Evolutionary conservation across 2,888 invertebrate species (phyloP), one percentile per base, ranked within the genome.

Genomic region (Drosophila prolongata): DNA sequence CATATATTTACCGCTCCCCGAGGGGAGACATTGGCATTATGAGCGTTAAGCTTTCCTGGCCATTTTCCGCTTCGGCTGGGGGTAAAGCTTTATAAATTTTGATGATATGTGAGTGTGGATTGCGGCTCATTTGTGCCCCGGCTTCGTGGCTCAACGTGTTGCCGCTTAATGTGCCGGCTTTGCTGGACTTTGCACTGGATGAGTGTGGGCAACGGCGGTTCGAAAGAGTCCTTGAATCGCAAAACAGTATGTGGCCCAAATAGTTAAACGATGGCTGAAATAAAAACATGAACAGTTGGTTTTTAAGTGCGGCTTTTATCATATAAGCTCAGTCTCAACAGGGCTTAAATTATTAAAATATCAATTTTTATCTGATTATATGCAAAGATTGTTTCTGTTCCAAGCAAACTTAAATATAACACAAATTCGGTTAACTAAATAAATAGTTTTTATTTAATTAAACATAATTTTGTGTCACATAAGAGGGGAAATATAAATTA

Each of bases 1-100:
- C 83, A 83, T 83, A 87, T 87, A 83, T 83, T 84, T 83, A 87
- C 87, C 84, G 87, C 73, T 79, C 73, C 76, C 81, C 76, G 27
- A 49, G 61, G 78, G 75, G 76, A 64, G 76, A 65, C 71, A 79
- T 82, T 66, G 71, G 72, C 56, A 71, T 71, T 71, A 71, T 71
- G 71, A 64, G 71, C 65, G 71, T 71, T 71, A 71, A 71, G 71
- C 71, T 65, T 65, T 62, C 49, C 68, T 62, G 72, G 72, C 66
- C 66, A 67, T 67, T 67, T 67, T 56, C 43, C 49, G 66, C 66
- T 65, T 47, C 47, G 66, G 66, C 55, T 35, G 38, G 57, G 55
- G 47, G 14, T 46, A 60, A 67, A 64, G 82, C 76, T 80, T 78
- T 79, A 82, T 81, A 79, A 73, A 82, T 82, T 78, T 65, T 79